Evolutionary conservation across 2,113 vertebrate genomes (phyloP).

Genomic region (Lophochroa leadbeateri): DNA sequence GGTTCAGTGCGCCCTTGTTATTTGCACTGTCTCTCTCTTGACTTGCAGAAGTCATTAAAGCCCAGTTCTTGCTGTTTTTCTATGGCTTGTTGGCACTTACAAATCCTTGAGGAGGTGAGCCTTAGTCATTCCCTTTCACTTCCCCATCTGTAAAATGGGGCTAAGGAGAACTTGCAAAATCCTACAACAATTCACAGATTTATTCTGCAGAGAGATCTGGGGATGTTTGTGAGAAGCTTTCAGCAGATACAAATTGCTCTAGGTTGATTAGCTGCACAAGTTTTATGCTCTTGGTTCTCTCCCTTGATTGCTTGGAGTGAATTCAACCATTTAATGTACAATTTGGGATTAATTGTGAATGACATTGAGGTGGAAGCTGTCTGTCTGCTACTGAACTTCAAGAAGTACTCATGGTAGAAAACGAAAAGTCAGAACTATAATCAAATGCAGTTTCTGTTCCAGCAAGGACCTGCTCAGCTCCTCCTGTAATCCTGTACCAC

Average conservation of each 20-base stretch:
- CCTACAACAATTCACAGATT: neutral
- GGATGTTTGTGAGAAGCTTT: conserved; percentile 4
- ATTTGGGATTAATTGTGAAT: conserved; percentile 31
- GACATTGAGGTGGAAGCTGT: conserved; percentile 18
- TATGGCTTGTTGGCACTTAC: neutral
- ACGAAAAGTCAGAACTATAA: neutral
- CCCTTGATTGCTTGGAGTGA: conserved; percentile 28
- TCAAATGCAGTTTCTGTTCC: neutral
- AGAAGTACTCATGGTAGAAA: neutral
- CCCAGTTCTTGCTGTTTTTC: neutral
- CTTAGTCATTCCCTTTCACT: neutral
- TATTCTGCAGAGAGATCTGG: neutral
- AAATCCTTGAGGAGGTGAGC: neutral
- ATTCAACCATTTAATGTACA: conserved; percentile 24
- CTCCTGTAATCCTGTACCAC: neutral
- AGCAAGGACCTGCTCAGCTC: neutral
- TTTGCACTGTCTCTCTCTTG: neutral
- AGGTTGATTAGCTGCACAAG: conserved; percentile 19
- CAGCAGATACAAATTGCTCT: neutral
- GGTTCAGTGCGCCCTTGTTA: neutral
- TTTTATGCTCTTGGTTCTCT: neutral
- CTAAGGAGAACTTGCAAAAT: neutral
- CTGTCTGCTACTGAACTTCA: neutral
- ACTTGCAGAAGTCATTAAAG: neutral
- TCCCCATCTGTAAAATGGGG: neutral